phyloP scores from a whole-genome alignment of 2,113 vertebrate genomes.

The Onychostoma macrolepis region DNA sequence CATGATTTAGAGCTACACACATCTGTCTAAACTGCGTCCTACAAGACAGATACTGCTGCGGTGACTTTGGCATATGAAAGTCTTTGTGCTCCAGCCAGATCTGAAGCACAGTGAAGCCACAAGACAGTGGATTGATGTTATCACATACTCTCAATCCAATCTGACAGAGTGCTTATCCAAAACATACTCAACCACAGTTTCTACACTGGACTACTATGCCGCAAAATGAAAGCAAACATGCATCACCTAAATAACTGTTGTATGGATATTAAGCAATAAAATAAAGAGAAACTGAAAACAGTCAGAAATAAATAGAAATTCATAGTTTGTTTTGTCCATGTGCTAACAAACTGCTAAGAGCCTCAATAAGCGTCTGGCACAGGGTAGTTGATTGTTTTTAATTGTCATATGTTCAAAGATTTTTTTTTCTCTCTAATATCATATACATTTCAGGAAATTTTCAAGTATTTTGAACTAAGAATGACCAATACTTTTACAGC shows the following conservation, averaged over 20 bases:
- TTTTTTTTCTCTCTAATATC: too few species aligned
- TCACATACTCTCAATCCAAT: not conserved
- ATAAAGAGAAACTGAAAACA: not conserved
- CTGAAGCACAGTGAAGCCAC: not conserved
- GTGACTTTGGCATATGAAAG: slow-evolving; percentile 12
- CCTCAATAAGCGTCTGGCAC: not conserved
- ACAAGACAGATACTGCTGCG: not conserved
- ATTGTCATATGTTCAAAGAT: too few species aligned
- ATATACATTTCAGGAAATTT: too few species aligned
- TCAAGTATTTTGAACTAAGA: too few species aligned
- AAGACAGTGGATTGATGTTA: slow-evolving; percentile 5
- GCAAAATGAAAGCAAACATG: not conserved
- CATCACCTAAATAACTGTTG: not conserved
- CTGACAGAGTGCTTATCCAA: not conserved
- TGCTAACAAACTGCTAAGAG: not conserved
- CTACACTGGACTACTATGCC: not conserved
- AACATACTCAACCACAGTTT: not conserved
- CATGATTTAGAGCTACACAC: not conserved
- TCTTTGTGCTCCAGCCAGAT: not conserved
- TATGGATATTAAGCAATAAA: not conserved
- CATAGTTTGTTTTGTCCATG: not conserved
- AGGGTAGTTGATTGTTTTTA: not conserved
- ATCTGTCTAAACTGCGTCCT: not conserved
- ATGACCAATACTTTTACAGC: too few species aligned
- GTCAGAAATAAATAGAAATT: not conserved